Percentiles rank a stretch among this genome's conserved stretches.
These are phyloP conservation scores for Ecliptopera silaceata DNA, from an alignment of 2,888 invertebrate genomes.

Conservation along the genomic window DNA sequence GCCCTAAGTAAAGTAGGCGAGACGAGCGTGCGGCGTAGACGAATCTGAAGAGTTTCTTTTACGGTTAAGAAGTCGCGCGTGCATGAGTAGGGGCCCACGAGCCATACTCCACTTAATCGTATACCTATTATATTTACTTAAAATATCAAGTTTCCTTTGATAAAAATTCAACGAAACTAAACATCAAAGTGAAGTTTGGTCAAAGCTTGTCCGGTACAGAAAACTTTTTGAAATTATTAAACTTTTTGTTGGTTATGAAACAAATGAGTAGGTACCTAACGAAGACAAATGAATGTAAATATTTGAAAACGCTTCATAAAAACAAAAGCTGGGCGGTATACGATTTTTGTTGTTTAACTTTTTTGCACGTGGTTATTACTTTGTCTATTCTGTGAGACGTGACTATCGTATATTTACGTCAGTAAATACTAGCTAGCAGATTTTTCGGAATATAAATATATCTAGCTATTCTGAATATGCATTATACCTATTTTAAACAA, in stretches of 20 bases:
- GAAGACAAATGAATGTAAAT: not conserved
- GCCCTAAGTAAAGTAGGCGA: slow-evolving; percentile 57
- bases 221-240: slow-evolving; percentile 6
- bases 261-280: not conserved
- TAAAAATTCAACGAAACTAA: not conserved
- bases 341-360: not conserved
- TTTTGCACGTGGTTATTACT: not conserved
- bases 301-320: not conserved
- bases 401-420: no score
- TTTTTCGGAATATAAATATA: no score
- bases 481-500: no score
- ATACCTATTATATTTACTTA: slow-evolving; percentile 18
- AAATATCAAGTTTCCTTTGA: not conserved
- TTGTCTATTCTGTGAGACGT: no score
- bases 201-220: slow-evolving; percentile 3
- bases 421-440: no score
- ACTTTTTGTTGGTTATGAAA: slow-evolving; percentile 10
- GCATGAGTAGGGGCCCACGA: slow-evolving; percentile 58
- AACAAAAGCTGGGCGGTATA: no score
- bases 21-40: slow-evolving; percentile 64
- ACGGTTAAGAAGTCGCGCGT: slow-evolving; percentile 69
- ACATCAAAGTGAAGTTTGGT: slow-evolving; percentile 5
- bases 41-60: slow-evolving; percentile 74
- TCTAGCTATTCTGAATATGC: no score
- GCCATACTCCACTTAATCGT: slow-evolving; percentile 30